Evolutionary conservation across 2,888 invertebrate species (phyloP).

Genomic region (Melanophora roralis): DNA sequence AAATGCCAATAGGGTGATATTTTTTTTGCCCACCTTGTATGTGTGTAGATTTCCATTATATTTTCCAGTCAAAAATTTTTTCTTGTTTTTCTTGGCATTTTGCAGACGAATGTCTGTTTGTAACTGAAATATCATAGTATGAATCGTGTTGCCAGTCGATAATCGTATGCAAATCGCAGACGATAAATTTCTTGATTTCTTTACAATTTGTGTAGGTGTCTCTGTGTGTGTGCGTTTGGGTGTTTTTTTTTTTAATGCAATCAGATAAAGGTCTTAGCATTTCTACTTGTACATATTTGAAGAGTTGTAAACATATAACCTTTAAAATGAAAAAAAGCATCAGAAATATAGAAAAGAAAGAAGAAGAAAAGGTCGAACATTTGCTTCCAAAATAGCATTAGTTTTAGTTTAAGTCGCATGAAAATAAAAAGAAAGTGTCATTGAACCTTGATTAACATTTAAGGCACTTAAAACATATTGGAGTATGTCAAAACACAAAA

Average conservation of each 20-base stretch:
- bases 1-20: no score
- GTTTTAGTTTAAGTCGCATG: no score
- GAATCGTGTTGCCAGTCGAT: slow-evolving; percentile 39
- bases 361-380: background rate
- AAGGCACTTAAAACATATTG: no score
- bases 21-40: no score
- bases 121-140: background rate
- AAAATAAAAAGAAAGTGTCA: no score
- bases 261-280: slow-evolving; percentile 45
- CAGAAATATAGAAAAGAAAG: background rate
- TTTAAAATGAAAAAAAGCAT: background rate
- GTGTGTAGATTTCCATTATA: no score
- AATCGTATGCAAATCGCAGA: slow-evolving; percentile 52
- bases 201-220: background rate
- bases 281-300: slow-evolving; percentile 30
- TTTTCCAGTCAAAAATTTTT: no score
- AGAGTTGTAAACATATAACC: slow-evolving; percentile 1
- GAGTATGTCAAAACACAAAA: no score
- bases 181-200: slow-evolving; percentile 1
- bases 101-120: no score
- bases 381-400: no score
- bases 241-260: slow-evolving; percentile 34
- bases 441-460: no score
- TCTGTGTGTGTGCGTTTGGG: background rate
- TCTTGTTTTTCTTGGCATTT: no score